These are phyloP conservation scores for Agriotes lineatus DNA, from an alignment of 2,888 invertebrate species.

Conservation along the genomic window DNA sequence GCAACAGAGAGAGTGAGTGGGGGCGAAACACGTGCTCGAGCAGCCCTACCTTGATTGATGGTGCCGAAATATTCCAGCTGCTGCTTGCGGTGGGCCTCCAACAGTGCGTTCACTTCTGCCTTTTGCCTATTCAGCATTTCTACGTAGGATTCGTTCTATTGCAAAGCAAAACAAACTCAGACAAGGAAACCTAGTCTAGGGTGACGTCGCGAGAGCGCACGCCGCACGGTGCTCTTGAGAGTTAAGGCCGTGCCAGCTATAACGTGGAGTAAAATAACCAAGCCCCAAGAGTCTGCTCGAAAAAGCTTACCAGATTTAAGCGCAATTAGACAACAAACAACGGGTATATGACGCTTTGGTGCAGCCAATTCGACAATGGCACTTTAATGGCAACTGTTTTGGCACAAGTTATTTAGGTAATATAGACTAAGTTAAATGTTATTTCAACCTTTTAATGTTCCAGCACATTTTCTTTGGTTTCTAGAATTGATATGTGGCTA, in stretches of 20 bases:
- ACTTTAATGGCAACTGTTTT: too few relatives aligned
- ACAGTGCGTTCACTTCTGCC: conserved; percentile 69
- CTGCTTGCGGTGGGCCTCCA: conserved; percentile 68
- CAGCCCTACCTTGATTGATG: conserved; percentile 44
- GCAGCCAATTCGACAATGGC: too few relatives aligned
- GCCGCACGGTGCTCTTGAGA: not conserved
- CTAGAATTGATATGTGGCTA: too few relatives aligned
- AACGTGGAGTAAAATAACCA: not conserved
- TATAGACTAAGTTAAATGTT: too few relatives aligned
- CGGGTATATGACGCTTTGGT: too few relatives aligned
- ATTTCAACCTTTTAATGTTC: too few relatives aligned
- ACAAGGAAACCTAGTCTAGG: not conserved
- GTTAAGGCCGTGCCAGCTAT: not conserved
- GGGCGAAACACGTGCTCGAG: too few relatives aligned
- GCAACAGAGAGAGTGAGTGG: conserved; percentile 50
- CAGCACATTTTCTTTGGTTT: too few relatives aligned
- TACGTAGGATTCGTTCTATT: conserved; percentile 65
- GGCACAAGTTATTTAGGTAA: too few relatives aligned
- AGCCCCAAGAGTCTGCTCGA: too few relatives aligned
- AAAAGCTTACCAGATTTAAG: too few relatives aligned
- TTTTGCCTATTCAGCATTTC: conserved; percentile 69
- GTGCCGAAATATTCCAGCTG: conserved; percentile 65
- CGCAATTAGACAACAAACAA: too few relatives aligned
- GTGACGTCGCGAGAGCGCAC: not conserved
- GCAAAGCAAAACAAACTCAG: conserved; percentile 32